These are phyloP conservation scores for Invenusta paracnida DNA, from an alignment of 2,888 invertebrate genomes.

Conservation along the genomic window DNA sequence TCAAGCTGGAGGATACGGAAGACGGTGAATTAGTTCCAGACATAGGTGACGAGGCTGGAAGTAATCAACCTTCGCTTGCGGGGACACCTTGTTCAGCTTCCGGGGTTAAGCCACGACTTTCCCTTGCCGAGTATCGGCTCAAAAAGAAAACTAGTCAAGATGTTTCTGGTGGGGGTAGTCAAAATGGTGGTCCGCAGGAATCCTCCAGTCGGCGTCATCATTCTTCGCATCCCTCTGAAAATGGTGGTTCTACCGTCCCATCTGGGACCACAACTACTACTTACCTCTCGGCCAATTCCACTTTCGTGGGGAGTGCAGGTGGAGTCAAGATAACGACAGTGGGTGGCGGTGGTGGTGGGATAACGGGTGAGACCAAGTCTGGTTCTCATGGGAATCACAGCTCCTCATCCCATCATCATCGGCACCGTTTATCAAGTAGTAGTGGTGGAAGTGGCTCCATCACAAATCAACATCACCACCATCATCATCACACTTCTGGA, in stretches of 20 bases:
- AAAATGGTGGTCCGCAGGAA: not conserved
- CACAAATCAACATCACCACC: not conserved
- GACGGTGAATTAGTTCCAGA: not conserved
- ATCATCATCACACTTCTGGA: not conserved
- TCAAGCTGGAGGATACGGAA: not conserved
- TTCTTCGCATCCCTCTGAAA: too few relatives aligned
- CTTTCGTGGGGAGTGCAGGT: too few relatives aligned
- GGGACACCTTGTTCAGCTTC: not conserved
- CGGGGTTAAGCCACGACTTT: not conserved
- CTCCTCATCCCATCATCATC: too few relatives aligned
- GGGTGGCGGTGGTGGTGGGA: not conserved
- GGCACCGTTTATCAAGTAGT: not conserved
- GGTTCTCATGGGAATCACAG: too few relatives aligned
- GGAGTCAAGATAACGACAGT: not conserved
- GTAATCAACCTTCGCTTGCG: not conserved
- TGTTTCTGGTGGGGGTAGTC: not conserved
- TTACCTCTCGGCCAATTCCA: too few relatives aligned
- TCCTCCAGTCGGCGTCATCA: not conserved
- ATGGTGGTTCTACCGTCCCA: too few relatives aligned
- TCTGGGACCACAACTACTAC: too few relatives aligned
- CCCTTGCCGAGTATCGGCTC: not conserved
- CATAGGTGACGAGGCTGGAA: not conserved
- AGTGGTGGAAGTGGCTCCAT: not conserved
- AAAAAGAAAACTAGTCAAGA: too few relatives aligned
- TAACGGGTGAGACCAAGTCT: too few relatives aligned